phyloP scores from a whole-genome alignment of 1,140 invertebrate species.

The Rhagoletis pomonella region DNA sequence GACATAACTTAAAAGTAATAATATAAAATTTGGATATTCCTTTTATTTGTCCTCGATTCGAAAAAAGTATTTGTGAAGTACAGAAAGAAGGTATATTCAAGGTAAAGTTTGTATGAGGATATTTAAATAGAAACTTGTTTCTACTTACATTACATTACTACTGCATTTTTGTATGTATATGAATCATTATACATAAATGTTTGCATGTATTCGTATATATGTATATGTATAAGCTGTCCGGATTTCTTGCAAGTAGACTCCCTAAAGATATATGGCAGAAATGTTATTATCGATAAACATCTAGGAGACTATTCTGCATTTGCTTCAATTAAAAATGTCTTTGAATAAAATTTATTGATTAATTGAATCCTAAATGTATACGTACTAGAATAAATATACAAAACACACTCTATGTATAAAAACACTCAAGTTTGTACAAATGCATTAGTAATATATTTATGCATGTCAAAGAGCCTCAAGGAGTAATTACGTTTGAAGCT shows the following conservation, averaged over 20 bases:
- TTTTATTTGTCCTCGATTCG: too few relatives aligned
- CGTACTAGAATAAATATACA: background rate
- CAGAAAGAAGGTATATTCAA: too few relatives aligned
- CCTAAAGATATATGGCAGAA: background rate
- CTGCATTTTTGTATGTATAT: too few relatives aligned
- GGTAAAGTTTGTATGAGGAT: too few relatives aligned
- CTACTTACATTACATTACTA: too few relatives aligned
- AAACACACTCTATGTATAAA: background rate
- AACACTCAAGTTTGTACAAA: too few relatives aligned
- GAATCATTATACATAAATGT: background rate
- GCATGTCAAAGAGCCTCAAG: background rate
- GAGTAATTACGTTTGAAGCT: background rate
- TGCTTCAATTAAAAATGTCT: background rate
- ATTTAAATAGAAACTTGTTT: too few relatives aligned
- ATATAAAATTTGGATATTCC: too few relatives aligned
- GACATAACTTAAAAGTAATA: too few relatives aligned
- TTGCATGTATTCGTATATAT: background rate
- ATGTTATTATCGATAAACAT: conserved; percentile 22
- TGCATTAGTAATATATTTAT: background rate
- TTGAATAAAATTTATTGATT: conserved; percentile 24
- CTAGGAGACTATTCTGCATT: background rate
- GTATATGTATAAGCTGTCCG: background rate
- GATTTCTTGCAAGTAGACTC: too few relatives aligned
- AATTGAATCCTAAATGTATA: conserved; percentile 23
- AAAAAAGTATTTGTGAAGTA: too few relatives aligned